Evolutionary conservation across 2,797 vertebrate genomes (phyloP).

Genomic region (Liparis tanakae): DNA sequence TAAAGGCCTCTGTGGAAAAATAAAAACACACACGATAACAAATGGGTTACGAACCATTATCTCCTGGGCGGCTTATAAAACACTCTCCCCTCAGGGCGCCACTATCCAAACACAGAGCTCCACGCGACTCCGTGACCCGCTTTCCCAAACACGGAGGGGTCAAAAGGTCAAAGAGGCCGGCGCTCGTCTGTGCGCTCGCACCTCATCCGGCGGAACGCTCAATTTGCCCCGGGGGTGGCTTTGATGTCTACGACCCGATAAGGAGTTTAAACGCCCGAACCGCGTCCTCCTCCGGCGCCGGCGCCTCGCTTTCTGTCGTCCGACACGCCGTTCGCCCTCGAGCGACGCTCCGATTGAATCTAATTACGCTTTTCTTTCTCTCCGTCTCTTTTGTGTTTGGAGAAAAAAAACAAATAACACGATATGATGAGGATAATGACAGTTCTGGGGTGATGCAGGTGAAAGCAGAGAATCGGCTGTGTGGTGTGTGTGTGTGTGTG

Average conservation of each 20-base stretch:
- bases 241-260: conserved; percentile 71
- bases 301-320: conserved; percentile 52
- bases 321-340: conserved; percentile 46
- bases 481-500: neutral
- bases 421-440: conserved; percentile 16
- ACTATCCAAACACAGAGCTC: conserved; percentile 51
- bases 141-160: conserved; percentile 51
- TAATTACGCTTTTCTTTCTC: conserved; percentile 46
- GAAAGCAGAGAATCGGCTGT: conserved; percentile 15
- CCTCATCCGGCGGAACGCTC: conserved; percentile 69
- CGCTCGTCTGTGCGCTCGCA: conserved; percentile 60
- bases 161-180: conserved; percentile 56
- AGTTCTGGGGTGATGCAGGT: conserved; percentile 36
- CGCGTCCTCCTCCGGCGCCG: conserved; percentile 16
- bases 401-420: conserved; percentile 9
- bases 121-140: conserved; percentile 55
- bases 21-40: conserved; percentile 48
- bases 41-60: conserved; percentile 50
- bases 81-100: conserved; percentile 48
- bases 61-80: conserved; percentile 44
- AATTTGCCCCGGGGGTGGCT: conserved; percentile 62
- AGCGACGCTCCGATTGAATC: conserved; percentile 65
- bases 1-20: conserved; percentile 31
- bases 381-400: conserved; percentile 25
- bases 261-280: conserved; percentile 64